Base-by-base conservation (phyloP, 2,113 vertebrate species). In the Hippocampus guttulatus region DNA sequence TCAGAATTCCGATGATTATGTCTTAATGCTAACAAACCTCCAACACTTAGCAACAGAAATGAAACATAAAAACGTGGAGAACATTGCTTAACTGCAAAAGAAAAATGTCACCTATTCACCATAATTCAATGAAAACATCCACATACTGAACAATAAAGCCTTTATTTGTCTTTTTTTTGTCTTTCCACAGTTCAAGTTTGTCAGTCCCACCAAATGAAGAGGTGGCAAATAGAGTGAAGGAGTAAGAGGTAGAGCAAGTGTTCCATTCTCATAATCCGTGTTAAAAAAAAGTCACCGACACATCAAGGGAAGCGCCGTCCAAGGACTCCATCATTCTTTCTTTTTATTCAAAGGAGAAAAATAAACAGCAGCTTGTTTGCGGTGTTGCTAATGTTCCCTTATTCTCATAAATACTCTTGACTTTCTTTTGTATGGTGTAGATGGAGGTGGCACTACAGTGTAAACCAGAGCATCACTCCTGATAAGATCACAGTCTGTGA, bases 211-310 rank as follows among this genome's bases (percentile, higher is more conserved):
- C 82, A 70, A 82, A 74, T 81, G 76, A 88, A 75, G 67, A 77
- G 88, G 89, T 81, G 89, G 81, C 67, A 70, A 85, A 83, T 70
- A 85, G 85, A 90, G 87, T 86, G 85, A 89, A 90, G 84, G 82
- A 88, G 81, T 85, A 88, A 87, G 90, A 90, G 90, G 89, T 91
- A 91, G 90, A 90, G 86, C 86, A 88, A 87, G 87, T 87, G 86
- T 89, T 89, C 90, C 87, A 86, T 87, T 88, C 87, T 90, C 80
- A 87, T 87, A 79, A 88, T 76, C 75, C 75, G 82, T 52, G 77
- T 78, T 83, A 89, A 82, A 66, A 43, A 64, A 64, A 65, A 65
- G 68, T 74, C 51, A 77, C 64, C 82, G 71, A 87, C 82, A 87
- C 78, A 75, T 79, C 69, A 82, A 84, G 84, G 86, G 84, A 87